phyloP scores from a whole-genome alignment of 2,888 invertebrate species.

The Oscheius sp. region DNA sequence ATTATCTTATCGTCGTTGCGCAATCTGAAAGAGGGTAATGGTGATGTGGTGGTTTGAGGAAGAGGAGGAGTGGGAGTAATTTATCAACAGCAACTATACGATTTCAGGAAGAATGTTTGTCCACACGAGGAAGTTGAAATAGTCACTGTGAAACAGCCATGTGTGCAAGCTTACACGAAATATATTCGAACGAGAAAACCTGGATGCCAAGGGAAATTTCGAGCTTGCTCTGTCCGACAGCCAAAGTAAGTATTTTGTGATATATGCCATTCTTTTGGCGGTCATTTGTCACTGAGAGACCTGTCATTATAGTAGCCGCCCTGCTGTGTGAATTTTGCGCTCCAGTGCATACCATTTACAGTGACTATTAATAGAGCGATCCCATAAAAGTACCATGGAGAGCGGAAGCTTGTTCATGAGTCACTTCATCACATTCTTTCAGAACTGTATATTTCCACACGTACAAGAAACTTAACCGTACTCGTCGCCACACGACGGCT shows the following conservation, averaged over 20 bases:
- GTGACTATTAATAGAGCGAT: neutral
- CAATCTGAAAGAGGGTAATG: too few species aligned
- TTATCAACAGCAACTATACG: too few species aligned
- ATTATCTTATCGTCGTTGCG: constrained; percentile 7
- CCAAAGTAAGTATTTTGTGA: constrained; percentile 71
- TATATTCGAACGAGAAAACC: constrained; percentile 74
- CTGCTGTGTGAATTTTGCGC: constrained; percentile 25
- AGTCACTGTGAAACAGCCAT: constrained; percentile 72
- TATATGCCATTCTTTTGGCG: neutral
- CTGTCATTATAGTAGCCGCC: constrained; percentile 22
- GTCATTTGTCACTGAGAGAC: constrained; percentile 22
- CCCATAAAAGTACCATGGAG: too few species aligned
- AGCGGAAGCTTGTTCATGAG: neutral
- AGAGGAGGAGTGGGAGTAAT: neutral
- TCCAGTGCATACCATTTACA: constrained; percentile 15
- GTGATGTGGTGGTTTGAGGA: neutral
- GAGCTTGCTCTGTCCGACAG: constrained; percentile 72
- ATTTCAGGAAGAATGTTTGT: constrained; percentile 74
- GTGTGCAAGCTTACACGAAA: constrained; percentile 73
- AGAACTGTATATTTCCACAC: constrained; percentile 74
- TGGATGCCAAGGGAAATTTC: constrained; percentile 72
- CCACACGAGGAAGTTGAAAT: constrained; percentile 73
- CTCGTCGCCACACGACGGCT: constrained; percentile 71
- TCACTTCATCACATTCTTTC: constrained; percentile 48
- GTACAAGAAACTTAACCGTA: constrained; percentile 72